Evolutionary conservation across 23 tunicate genomes (phyloP), one percentile per base, ranked within the genome.

Genomic region (Ciona savignyi): DNA sequence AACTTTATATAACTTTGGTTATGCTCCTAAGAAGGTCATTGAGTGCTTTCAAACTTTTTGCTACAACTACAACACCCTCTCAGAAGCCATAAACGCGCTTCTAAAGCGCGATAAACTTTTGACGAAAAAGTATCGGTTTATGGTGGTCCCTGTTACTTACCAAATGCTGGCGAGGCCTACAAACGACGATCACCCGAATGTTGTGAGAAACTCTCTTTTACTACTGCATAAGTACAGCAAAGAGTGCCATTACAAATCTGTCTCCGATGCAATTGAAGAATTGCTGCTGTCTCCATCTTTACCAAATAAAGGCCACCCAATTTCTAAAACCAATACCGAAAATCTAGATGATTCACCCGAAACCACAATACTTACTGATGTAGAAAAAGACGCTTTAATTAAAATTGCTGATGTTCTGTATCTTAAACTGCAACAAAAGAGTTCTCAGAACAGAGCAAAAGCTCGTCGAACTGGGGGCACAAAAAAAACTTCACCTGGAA

Each of bases 141-240:
- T 75, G 29, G 25, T 74, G 0, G 27, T 78, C 21, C 77, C 93
- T 21, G 91, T 91, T 21, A 65, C 81, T 28, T 85, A 84, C 65
- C 97, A 91, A 77, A 84, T 91, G 97, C 72, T 91, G 35, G 97
- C 86, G 2, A 71, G 66, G 35, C 97, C 97, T 27, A 91, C 97
- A 34, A 32, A 33, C 0, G 33, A 74, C 28, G 97, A 91, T 80
- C 24, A 65, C 0, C 82, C 82, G 24, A 23, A 27, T 6, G 31
- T 0, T 24, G 71, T 91, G 20, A 51, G 77, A 71, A 33, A 56
- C 11, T 64, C 93, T 27, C 65, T 91, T 64, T 25, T 76, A 20
- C 25, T 74, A 0, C 60, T 91, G 66, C 78, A 91, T 23, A 91
- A 76, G 31, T 91, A 86, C 61, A 78, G 84, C 6, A 79, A 82